Percentiles rank a stretch among this genome's conserved stretches.
These are phyloP conservation scores for Sarcophaga peregrina DNA, from an alignment of 1,140 invertebrate genomes.

Conservation along the genomic window DNA sequence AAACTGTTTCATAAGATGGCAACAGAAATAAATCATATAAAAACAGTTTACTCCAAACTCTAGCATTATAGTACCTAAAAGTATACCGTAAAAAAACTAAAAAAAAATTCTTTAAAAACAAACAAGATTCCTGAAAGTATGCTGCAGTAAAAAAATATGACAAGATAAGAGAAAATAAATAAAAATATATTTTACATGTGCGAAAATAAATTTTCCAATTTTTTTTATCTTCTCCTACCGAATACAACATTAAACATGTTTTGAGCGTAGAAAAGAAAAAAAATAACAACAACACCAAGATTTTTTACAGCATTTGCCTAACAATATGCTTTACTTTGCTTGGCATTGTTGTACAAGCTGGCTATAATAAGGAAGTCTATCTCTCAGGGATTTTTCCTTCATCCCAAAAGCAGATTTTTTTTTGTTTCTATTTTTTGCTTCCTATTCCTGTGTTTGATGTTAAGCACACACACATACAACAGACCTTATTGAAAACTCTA, in stretches of 20 bases:
- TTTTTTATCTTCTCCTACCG: neutral
- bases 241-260: conserved; percentile 1
- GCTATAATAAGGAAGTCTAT: conserved; percentile 22
- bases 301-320: neutral
- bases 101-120: neutral
- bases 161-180: too few species aligned
- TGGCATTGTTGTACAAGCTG: too few species aligned
- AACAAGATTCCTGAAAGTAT: neutral
- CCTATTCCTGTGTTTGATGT: neutral
- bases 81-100: neutral
- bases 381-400: neutral
- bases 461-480: neutral
- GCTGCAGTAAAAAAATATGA: neutral
- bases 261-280: neutral
- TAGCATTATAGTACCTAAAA: neutral
- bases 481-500: neutral
- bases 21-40: conserved; percentile 3
- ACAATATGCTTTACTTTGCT: too few species aligned
- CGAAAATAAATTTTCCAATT: too few species aligned
- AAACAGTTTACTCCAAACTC: neutral
- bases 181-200: too few species aligned
- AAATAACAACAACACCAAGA: neutral
- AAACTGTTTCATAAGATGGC: neutral
- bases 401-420: neutral
- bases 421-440: neutral